Base-by-base conservation (phyloP, 1,140 invertebrate genomes). In the Riptortus pedestris region DNA sequence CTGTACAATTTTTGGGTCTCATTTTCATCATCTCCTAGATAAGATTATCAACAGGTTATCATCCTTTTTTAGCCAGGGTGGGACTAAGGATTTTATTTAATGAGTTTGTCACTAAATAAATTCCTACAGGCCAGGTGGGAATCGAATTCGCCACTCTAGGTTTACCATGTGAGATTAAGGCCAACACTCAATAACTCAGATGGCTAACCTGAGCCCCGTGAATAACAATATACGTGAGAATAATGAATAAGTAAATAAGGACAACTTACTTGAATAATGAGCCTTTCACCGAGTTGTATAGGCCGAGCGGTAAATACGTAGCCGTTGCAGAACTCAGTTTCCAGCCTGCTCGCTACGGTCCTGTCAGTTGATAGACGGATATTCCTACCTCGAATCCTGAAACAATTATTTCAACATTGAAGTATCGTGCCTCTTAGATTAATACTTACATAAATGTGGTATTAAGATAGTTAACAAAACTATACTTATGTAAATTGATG, bases 271-370 rank as follows among this genome's bases (percentile, higher is more conserved):
- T 65, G 48, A 27, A 60, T 38, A 28, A 65, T n/a, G 5, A 65
- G 27, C 14, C 29, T 43, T 74, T 97, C 92, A 3, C 89, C 90
- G 24, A 90, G 81, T 31, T 85, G 79, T 69, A 97, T 78, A 4
- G 93, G 91, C 16, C 90, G 76, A 2, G 84, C 82, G 1, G 91
- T 92, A 73, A 98, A 97, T 0, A 96, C 90, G 75, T 96, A 97
- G 1, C 91, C 93, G 74, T 96, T 91, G 71, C 89, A 91, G 74
- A 93, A 96, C 72, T 96, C 92, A 0, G 87, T 85, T 67, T 88
- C 84, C 2, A 80, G 80, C 62, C 94, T 79, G 0, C 85, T 83
- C 0, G 93, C 93, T 0, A 93, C 81, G 29, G 84, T 87, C 58
- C 88, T 80, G 67, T 88, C 86, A 52, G 83, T 83, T 48, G 85